Evolutionary conservation across 2,888 invertebrate genomes (phyloP).

Genomic region (Trissoscelio sp.): DNA sequence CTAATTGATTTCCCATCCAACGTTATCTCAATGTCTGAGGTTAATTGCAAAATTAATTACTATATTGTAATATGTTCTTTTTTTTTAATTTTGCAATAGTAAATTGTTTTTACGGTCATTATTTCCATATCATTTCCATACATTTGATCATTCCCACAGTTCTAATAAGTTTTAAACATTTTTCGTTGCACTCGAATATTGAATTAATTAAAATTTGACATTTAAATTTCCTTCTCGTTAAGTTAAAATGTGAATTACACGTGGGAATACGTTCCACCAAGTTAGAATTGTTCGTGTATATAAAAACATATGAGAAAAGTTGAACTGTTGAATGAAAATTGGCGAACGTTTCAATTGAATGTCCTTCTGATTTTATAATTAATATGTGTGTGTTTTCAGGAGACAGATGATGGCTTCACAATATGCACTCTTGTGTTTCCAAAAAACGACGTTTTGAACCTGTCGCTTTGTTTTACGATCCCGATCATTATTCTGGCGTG

Average conservation of each 20-base stretch:
- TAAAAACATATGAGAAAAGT: background rate
- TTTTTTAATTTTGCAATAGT: too few relatives aligned
- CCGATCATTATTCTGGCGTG: slow-evolving; percentile 84
- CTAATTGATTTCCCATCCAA: background rate
- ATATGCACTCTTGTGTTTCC: slow-evolving; percentile 86
- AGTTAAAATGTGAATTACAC: background rate
- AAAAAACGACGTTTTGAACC: slow-evolving; percentile 82
- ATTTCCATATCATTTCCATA: too few relatives aligned
- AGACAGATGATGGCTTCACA: slow-evolving; percentile 72
- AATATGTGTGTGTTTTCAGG: slow-evolving; percentile 66
- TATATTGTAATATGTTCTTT: background rate
- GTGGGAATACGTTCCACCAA: too few relatives aligned
- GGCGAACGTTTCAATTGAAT: background rate
- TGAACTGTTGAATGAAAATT: background rate
- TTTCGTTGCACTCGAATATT: slow-evolving; percentile 21
- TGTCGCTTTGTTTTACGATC: slow-evolving; percentile 84
- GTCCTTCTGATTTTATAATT: background rate
- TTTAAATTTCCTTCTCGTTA: background rate
- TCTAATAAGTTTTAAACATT: background rate
- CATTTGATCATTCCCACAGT: too few relatives aligned
- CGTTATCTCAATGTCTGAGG: background rate
- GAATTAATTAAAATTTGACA: background rate
- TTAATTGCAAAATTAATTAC: background rate
- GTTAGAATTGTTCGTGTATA: too few relatives aligned
- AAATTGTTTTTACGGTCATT: too few relatives aligned